These are phyloP conservation scores for Peromyscus attwateri DNA, from an alignment of 2,797 vertebrate species.

Conservation along the genomic window DNA sequence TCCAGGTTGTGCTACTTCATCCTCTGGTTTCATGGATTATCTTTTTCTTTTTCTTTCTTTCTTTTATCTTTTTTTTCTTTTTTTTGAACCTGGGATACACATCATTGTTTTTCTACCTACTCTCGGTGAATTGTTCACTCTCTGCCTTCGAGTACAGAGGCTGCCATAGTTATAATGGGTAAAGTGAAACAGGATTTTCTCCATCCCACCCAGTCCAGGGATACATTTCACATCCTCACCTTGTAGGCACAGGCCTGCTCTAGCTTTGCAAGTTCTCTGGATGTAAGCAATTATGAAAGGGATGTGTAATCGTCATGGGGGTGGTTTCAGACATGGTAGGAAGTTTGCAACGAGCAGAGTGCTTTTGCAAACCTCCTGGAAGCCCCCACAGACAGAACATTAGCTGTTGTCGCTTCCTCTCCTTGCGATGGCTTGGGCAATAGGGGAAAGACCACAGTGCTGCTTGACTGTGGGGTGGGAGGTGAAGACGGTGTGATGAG, in stretches of 20 bases:
- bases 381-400: not conserved
- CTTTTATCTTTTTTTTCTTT: not conserved
- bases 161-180: not conserved
- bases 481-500: not conserved
- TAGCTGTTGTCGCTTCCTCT: not conserved
- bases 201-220: not conserved
- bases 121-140: constrained; percentile 13
- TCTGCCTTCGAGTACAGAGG: not conserved
- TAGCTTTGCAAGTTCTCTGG: not conserved
- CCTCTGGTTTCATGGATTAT: not conserved
- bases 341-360: constrained; percentile 23
- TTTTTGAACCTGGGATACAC: not conserved
- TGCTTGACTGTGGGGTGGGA: not conserved
- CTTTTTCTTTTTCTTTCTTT: not conserved
- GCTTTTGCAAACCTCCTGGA: not conserved
- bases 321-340: not conserved
- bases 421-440: constrained; percentile 30
- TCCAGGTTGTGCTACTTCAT: not conserved
- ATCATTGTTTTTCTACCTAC: not conserved
- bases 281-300: not conserved
- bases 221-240: not conserved
- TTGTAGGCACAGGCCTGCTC: not conserved
- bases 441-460: not conserved
- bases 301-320: not conserved
- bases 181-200: not conserved